Evolutionary conservation across 2,888 invertebrate genomes (phyloP).

Genomic region (Ariolimax columbianus): DNA sequence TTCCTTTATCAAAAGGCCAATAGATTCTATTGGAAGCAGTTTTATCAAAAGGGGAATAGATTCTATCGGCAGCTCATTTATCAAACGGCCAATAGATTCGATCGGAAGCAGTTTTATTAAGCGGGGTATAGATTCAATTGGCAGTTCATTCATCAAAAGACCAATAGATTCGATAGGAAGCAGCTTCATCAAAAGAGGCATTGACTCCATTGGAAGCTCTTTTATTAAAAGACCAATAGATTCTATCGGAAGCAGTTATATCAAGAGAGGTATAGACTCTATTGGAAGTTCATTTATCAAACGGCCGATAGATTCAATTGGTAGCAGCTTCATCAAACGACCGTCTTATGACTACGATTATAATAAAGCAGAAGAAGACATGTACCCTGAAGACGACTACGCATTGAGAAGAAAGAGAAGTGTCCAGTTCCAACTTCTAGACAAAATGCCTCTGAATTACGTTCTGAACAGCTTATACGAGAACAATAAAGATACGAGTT

Average conservation of each 20-base stretch:
- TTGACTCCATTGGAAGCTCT: background rate
- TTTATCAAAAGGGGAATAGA: constrained; percentile 20
- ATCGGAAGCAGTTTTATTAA: constrained; percentile 7
- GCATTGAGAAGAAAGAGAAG: constrained; percentile 5
- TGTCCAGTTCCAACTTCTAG: background rate
- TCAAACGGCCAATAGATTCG: constrained; percentile 11
- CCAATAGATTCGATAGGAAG: background rate
- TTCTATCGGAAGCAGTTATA: background rate
- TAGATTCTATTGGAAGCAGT: constrained; percentile 20
- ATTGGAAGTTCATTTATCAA: constrained; percentile 6
- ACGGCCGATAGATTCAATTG: constrained; percentile 23
- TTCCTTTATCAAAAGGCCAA: constrained; percentile 21
- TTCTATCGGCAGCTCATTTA: constrained; percentile 17
- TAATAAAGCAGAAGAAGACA: background rate
- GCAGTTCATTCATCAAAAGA: constrained; percentile 19
- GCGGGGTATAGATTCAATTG: background rate
- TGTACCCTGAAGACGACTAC: background rate
- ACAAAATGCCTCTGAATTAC: background rate
- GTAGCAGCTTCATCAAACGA: constrained; percentile 32
- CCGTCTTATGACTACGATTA: background rate
- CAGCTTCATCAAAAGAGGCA: background rate
- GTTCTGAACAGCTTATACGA: constrained; percentile 30
- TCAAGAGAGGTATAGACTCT: background rate
- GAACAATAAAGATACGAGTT: background rate
- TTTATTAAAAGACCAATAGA: constrained; percentile 23